A percentile compares a stretch with the other conserved stretches of the same genome.
phyloP scores from a whole-genome alignment of 2,797 vertebrate genomes.

The Manis javanica region DNA sequence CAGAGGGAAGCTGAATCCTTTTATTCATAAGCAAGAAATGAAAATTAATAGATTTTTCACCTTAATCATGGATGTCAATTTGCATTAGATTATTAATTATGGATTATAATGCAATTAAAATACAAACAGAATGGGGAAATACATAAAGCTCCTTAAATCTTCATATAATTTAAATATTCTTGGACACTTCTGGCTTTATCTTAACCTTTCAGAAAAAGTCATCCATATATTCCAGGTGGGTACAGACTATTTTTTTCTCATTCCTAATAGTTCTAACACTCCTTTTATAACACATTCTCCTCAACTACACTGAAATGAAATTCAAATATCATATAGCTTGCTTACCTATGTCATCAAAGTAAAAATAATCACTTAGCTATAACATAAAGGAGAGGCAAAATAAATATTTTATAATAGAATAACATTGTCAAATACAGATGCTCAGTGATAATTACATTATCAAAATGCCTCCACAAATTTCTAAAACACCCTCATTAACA shows the following conservation, averaged over 20 bases:
- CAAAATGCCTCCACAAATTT: not conserved
- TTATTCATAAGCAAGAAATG: constrained; percentile 39
- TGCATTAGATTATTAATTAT: constrained; percentile 56
- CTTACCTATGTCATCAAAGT: not conserved
- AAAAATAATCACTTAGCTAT: constrained; percentile 1
- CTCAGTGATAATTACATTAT: not conserved
- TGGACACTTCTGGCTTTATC: constrained; percentile 1
- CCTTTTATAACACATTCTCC: not conserved
- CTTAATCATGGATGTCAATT: not conserved
- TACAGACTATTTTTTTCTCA: constrained; percentile 35
- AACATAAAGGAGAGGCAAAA: constrained; percentile 43
- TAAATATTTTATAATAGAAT: not conserved
- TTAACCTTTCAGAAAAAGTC: constrained; percentile 40
- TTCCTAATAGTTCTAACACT: not conserved
- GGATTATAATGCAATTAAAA: constrained; percentile 61
- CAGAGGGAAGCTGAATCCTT: constrained; percentile 7
- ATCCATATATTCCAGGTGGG: not conserved
- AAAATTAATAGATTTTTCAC: constrained; percentile 55
- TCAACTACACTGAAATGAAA: constrained; percentile 42
- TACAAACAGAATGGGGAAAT: constrained; percentile 31
- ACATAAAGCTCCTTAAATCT: not conserved
- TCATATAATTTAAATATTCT: constrained; percentile 52
- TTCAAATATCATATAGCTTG: constrained; percentile 41
- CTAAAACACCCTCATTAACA: not conserved
- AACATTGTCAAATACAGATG: not conserved